Base-by-base conservation (phyloP, 2,888 invertebrate species). In the Rhimphoctona megacephalus region DNA sequence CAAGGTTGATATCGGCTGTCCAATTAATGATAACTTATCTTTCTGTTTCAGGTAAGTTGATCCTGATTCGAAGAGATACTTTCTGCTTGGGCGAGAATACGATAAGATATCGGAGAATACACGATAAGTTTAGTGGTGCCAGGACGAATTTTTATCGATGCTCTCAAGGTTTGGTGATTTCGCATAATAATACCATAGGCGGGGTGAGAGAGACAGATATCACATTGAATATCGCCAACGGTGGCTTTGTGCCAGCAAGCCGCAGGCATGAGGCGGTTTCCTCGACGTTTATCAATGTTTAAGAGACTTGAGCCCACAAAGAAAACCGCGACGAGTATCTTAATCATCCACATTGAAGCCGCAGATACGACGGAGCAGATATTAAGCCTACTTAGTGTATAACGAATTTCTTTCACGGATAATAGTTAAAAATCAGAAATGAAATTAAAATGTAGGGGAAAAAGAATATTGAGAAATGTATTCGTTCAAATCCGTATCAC, bases 41-140 rank as follows among this genome's bases (percentile, higher is more conserved):
- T 87, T 91, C 66, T 92, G 92, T 92, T 92, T 87, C 90, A 92
- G 92, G 92, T 92, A 92, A 92, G 92, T 91, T 85, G 69, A 82
- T 54, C 46, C 67, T 69, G 61, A 69, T 61, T 33, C 67, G 39
- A 76, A 76, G 46, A 36, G 61, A 70, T 46, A 33, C 19, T 61
- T 49, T 25, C 17, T n/a, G 8, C 43, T 33, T 36, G 67, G 30
- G 73, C 49, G 78, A 57, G 72, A 76, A 70, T 39, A 64, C 46
- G 66, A 66, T 77, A 22, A 69, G 76, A 73, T 76, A 39, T 66
- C 30, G 67, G 61, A 46, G 80, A 80, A 80, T 64, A 22, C 49
- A 49, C 39, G 52, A 79, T 73, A 33, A 83, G 54, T 54, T 78
- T 76, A 81, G 67, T 76, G 67, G 78, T 83, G 79, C 81, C 78